Evolutionary conservation across 2,888 invertebrate species (phyloP).

Genomic region (Sphaerophoria taeniata): DNA sequence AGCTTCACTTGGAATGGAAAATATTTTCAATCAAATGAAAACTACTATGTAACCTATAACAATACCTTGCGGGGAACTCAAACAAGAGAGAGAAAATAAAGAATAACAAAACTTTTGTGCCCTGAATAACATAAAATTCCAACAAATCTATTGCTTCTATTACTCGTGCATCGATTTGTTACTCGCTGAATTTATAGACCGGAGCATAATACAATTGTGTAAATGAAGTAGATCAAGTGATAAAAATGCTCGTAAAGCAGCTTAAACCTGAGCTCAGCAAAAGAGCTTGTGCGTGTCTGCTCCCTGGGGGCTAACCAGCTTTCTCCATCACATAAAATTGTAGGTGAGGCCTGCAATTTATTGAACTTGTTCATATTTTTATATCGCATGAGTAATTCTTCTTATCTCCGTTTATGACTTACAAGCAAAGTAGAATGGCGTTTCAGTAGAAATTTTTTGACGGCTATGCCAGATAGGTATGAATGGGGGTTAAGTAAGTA

Average conservation of each 20-base stretch:
- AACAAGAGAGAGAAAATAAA: neutral
- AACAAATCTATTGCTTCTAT: slow-evolving; percentile 2
- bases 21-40: slow-evolving; percentile 11
- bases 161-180: slow-evolving; percentile 12
- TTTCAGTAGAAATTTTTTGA: no score
- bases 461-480: no score
- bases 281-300: no score
- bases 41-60: neutral
- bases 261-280: neutral
- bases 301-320: no score
- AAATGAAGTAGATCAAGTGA: slow-evolving; percentile 33
- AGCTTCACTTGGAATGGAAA: neutral
- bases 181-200: neutral
- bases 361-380: no score
- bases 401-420: no score
- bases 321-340: no score
- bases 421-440: no score
- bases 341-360: no score
- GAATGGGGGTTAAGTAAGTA: no score
- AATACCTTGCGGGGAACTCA: neutral
- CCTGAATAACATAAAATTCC: slow-evolving; percentile 18
- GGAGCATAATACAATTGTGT: slow-evolving; percentile 7
- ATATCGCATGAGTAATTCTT: no score
- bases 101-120: neutral
- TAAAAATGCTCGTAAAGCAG: slow-evolving; percentile 32